Conservation (phyloP, 2,888 invertebrate genomes). For the Caenorhabditis virilis region DNA sequence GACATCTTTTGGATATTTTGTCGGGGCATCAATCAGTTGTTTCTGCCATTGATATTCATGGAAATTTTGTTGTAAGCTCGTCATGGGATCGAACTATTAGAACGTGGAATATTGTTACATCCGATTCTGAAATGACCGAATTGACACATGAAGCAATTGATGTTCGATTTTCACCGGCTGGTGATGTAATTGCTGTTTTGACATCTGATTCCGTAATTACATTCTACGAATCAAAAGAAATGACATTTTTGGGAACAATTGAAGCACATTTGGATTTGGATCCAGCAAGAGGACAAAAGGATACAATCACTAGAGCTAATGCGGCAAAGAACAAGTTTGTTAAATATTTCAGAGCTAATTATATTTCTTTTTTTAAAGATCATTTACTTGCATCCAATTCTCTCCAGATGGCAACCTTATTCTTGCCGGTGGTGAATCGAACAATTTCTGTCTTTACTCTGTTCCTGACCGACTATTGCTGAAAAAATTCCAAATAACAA, state of each 20-base stretch:
- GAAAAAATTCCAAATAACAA: conserved; percentile 90
- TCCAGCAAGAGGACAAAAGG: conserved; percentile 81
- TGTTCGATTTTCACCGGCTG: conserved; percentile 86
- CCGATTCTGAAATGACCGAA: conserved; percentile 40
- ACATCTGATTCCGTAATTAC: conserved; percentile 85
- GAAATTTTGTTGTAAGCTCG: conserved; percentile 75
- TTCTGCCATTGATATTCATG: conserved; percentile 80
- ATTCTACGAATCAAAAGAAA: conserved; percentile 77
- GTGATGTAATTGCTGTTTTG: conserved; percentile 88
- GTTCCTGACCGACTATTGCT: conserved; percentile 82
- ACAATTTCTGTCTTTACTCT: conserved; percentile 91
- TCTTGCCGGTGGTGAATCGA: conserved; percentile 89
- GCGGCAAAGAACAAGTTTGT: conserved; percentile 70
- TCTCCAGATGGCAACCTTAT: conserved; percentile 89
- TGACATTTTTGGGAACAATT: conserved; percentile 75
- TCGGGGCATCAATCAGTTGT: conserved; percentile 93
- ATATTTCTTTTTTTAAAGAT: conserved; percentile 74
- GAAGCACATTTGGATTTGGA: conserved; percentile 89
- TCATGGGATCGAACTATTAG: conserved; percentile 84
- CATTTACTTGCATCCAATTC: conserved; percentile 88
- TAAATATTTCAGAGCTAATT: background rate
- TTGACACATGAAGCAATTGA: conserved; percentile 75
- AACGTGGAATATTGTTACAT: conserved; percentile 49
- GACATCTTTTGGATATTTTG: conserved; percentile 84
- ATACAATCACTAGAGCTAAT: conserved; percentile 85